phyloP scores from a whole-genome alignment of 2,797 vertebrate genomes.

The Eupleurogrammus muticus region DNA sequence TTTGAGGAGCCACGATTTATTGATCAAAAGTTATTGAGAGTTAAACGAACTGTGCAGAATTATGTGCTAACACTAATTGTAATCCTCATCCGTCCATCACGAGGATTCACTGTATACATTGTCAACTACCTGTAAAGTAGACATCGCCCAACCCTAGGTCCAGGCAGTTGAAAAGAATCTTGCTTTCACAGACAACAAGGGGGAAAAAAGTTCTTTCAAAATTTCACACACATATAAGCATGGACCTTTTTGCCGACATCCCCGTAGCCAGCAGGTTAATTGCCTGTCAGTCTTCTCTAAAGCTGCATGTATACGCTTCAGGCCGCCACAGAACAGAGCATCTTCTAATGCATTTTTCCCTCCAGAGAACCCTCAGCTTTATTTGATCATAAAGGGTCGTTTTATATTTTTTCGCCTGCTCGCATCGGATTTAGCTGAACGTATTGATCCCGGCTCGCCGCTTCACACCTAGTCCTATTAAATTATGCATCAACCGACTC shows the following conservation, averaged over 20 bases:
- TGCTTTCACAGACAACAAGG: no score
- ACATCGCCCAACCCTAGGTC: no score
- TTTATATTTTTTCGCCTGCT: constrained; percentile 6
- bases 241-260: constrained; percentile 40
- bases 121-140: no score
- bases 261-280: constrained; percentile 39
- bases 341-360: constrained; percentile 5
- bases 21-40: no score
- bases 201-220: no score
- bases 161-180: no score
- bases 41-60: no score
- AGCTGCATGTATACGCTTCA: not conserved
- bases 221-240: no score
- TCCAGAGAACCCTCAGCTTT: not conserved
- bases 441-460: constrained; percentile 34
- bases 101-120: no score
- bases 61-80: no score
- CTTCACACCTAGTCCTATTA: constrained; percentile 33
- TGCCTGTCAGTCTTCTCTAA: constrained; percentile 47
- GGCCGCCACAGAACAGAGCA: constrained; percentile 10
- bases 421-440: not conserved
- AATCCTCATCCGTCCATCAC: no score
- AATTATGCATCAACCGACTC: constrained; percentile 44
- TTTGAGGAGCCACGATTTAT: no score
- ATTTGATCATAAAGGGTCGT: not conserved